Evolutionary conservation across 2,113 vertebrate genomes (phyloP).

Genomic region (Marcusenius ussheri): DNA sequence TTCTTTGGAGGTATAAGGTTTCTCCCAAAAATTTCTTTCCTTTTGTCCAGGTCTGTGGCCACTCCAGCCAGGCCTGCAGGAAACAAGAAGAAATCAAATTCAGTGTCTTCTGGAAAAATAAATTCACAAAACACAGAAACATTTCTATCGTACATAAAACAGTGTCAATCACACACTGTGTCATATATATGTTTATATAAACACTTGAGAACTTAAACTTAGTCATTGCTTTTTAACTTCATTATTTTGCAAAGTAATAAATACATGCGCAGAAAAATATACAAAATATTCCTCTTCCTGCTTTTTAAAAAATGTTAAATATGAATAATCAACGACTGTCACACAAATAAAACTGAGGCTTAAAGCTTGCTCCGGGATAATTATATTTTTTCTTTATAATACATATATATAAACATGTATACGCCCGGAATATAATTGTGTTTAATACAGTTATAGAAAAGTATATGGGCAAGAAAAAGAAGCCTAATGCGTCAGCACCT

Average conservation of each 20-base stretch:
- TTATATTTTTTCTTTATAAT: neutral
- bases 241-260: neutral
- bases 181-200: neutral
- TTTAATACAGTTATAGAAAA: neutral
- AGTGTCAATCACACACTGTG: neutral
- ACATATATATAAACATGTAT: neutral
- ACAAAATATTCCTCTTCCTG: too few species aligned
- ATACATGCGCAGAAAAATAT: neutral
- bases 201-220: neutral
- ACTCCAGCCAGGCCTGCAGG: conserved; percentile 76
- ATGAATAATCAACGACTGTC: neutral
- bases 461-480: neutral
- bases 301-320: neutral
- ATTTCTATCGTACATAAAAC: neutral
- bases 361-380: neutral
- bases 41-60: conserved; percentile 85
- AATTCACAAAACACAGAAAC: neutral
- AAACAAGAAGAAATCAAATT: neutral
- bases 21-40: conserved; percentile 86
- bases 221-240: neutral
- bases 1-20: conserved; percentile 99
- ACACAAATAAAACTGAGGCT: neutral
- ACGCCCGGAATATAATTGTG: neutral
- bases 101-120: neutral
- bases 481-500: neutral